Base-by-base conservation (phyloP, 2,113 vertebrate genomes). In the Microcebus tavaratra region DNA sequence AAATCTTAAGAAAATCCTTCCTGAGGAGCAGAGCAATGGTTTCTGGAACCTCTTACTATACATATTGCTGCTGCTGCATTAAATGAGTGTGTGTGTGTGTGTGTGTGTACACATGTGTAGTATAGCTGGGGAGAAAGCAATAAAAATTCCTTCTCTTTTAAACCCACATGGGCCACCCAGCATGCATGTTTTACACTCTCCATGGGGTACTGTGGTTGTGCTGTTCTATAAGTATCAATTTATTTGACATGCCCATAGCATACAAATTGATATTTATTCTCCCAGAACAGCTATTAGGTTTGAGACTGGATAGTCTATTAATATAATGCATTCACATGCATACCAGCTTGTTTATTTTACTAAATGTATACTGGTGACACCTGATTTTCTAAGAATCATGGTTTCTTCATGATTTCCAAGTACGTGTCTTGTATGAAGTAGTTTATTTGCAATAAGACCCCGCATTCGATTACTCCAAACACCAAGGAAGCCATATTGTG, bases 401-500 rank as follows among this genome's bases (percentile, higher is more conserved):
- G 67, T 61, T 88, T 75, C 29, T 80, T 88, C 91, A 55, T 55
- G 53, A 55, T 88, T 81, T 94, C 39, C 72, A 65, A 90, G 76
- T 50, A 70, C 3, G 0, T 39, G 14, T 57, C 45, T 91, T 48
- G 2, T 34, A 63, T 73, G 42, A 63, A 86, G n/a, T 61, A 20
- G 21, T 79, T 48, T 53, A 11, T 39, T 84, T 90, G 63, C 84
- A 48, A 0, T 10, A 67, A 82, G 79, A 76, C 5, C 6, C 20
- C 34, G 23, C 4, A 2, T 25, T 84, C 36, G 13, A 53, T 73
- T 50, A 15, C 25, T 78, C 10, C 50, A 81, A 76, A 76, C 7
- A 57, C 50, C 20, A 29, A 45, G 72, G 4, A n/a, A 29, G 59
- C 10, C 36, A 8, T 31, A 8, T 2, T 18, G 2, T 17, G 0